A percentile compares a stretch with the other conserved stretches of the same genome.
Conservation (phyloP, 2,888 invertebrate genomes). For the Ferdinandea cuprea region DNA sequence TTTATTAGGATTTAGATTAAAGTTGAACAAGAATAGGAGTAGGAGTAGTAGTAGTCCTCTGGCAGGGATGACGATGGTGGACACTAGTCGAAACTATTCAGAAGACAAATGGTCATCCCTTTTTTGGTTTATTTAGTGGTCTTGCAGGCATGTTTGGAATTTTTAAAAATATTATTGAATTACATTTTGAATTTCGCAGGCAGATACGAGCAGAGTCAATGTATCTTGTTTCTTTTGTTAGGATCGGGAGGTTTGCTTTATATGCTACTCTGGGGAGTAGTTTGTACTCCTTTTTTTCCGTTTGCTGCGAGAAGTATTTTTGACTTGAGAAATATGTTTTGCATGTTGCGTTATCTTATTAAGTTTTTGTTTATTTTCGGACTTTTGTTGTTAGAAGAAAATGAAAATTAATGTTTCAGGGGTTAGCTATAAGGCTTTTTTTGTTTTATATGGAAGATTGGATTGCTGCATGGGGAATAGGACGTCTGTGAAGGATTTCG, state of each 20-base stretch:
- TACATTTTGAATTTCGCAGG: conserved; percentile 43
- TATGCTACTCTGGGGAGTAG: conserved; percentile 62
- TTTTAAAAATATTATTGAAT: conserved; percentile 68
- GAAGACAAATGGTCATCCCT: conserved; percentile 66
- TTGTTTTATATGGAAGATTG: conserved; percentile 26
- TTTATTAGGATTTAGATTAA: conserved; percentile 52
- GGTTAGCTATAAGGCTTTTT: background rate
- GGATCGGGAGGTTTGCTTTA: conserved; percentile 41
- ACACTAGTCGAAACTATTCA: conserved; percentile 18
- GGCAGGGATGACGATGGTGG: background rate
- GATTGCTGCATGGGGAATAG: conserved; percentile 42
- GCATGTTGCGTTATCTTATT: conserved; percentile 54
- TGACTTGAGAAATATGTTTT: conserved; percentile 39
- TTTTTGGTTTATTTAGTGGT: conserved; percentile 67
- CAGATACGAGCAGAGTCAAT: conserved; percentile 1
- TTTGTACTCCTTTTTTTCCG: conserved; percentile 24
- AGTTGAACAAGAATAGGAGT: conserved; percentile 29
- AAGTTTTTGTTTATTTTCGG: background rate
- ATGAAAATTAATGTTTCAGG: conserved; percentile 53
- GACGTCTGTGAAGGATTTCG: background rate
- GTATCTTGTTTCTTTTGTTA: conserved; percentile 33
- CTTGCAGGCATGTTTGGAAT: conserved; percentile 64
- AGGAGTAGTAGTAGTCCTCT: background rate
- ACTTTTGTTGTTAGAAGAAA: conserved; percentile 33
- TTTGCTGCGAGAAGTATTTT: conserved; percentile 3